Evolutionary conservation across 2,888 invertebrate genomes (phyloP).

Genomic region (Eilema caniola): DNA sequence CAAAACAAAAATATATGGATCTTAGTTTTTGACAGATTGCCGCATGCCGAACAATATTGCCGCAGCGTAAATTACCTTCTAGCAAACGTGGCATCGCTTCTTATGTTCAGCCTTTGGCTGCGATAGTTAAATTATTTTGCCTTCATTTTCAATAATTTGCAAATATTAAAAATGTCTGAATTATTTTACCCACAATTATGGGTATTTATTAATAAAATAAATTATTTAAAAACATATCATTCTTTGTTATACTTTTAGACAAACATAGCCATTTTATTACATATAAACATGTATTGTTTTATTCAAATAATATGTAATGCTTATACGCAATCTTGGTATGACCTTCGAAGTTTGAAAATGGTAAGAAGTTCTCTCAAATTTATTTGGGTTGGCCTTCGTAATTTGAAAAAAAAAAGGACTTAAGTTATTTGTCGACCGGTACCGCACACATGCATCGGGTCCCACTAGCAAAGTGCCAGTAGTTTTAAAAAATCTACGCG

Average conservation of each 20-base stretch:
- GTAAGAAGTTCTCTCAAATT: neutral
- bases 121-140: slow-evolving; percentile 15
- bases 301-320: neutral
- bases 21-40: neutral
- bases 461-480: too few relatives aligned
- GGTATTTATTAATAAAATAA: slow-evolving; percentile 14
- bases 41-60: neutral
- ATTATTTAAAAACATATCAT: slow-evolving; percentile 24
- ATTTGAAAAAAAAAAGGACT: too few relatives aligned
- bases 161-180: slow-evolving; percentile 22
- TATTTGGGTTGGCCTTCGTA: too few relatives aligned
- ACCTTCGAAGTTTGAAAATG: neutral
- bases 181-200: neutral
- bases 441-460: too few relatives aligned
- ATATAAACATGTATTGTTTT: slow-evolving; percentile 1
- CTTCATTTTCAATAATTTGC: slow-evolving; percentile 36
- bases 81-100: slow-evolving; percentile 9
- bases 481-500: too few relatives aligned
- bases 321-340: neutral
- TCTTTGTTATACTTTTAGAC: slow-evolving; percentile 13
- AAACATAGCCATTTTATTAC: slow-evolving; percentile 18
- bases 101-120: slow-evolving; percentile 8
- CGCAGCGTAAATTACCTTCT: slow-evolving; percentile 10
- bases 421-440: too few relatives aligned
- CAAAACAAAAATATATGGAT: neutral